A percentile compares a stretch with the other conserved stretches of the same genome.
phyloP scores from a whole-genome alignment of 2,113 vertebrate genomes.

The Tychaedon coryphoeus region DNA sequence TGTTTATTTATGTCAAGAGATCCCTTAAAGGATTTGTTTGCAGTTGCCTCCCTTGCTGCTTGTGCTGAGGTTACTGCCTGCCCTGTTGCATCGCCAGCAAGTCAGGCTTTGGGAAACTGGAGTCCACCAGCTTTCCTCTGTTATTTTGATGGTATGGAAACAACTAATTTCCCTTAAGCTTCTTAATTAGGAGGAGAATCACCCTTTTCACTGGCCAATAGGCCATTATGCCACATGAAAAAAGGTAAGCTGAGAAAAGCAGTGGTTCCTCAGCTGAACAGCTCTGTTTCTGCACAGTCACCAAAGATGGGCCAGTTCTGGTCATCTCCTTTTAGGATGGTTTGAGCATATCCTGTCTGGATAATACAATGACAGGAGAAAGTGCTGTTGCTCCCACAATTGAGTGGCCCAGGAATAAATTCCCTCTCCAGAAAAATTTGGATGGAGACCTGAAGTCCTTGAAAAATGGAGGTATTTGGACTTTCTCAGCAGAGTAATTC shows the following conservation, averaged over 20 bases:
- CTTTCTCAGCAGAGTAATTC: not conserved
- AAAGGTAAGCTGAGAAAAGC: not conserved
- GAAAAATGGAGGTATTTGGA: not conserved
- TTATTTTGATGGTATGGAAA: not conserved
- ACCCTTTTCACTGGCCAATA: not conserved
- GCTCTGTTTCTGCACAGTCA: not conserved
- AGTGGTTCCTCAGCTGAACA: not conserved
- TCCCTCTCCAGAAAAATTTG: not conserved
- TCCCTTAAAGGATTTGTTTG: conserved; percentile 35
- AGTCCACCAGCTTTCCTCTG: not conserved
- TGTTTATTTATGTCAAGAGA: conserved; percentile 46
- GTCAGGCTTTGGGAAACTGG: not conserved
- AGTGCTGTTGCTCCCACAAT: not conserved
- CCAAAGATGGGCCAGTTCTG: not conserved
- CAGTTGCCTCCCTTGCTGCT: not conserved
- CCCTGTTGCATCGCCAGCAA: not conserved
- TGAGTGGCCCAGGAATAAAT: not conserved
- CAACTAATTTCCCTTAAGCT: not conserved
- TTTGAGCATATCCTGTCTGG: not conserved
- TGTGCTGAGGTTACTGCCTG: not conserved
- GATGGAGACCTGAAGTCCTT: not conserved
- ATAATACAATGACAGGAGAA: not conserved
- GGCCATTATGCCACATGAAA: not conserved
- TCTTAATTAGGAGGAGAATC: not conserved
- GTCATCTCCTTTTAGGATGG: not conserved